Evolutionary conservation across 2,888 invertebrate genomes (phyloP), one percentile per base, ranked within the genome.

Genomic region (Tenodera sinensis): DNA sequence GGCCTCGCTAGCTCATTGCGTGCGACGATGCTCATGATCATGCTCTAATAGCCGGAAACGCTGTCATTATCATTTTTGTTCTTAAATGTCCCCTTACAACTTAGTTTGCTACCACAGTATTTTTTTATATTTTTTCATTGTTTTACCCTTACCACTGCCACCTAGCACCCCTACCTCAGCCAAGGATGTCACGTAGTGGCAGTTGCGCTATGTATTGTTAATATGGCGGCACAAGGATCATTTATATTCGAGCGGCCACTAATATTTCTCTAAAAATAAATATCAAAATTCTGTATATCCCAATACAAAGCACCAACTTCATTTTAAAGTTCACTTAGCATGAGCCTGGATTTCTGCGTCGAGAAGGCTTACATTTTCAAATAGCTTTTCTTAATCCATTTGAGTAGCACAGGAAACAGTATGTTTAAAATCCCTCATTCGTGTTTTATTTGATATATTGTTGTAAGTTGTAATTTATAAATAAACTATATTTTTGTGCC

Each of bases 41-140:
- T 86, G 28, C 28, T 87, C 87, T 87, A 87, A 83, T 83, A 83
- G 34, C 87, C 83, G 87, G 87, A 87, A 87, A 87, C 87, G 87
- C 83, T 28, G 27, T 87, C 84, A 84, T 28, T 25, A 25, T 34
- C 20, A 25, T 84, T 27, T 85, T 47, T 15, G 27, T 47, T 47
- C 27, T 47, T 85, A 71, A 71, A 71, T 71, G 54, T 71, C 54
- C 54, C 54, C 20, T 71, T 71, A 71, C 54, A 71, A 71, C 15
- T 71, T 71, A 71, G 54, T 71, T 71, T 71, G 54, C 54, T 71
- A 20, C 54, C 54, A 71, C 54, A 71, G 20, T 20, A 1, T 71
- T 71, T 71, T n/a, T 42, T 71, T 71, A 71, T 71, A 71, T 71
- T 71, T 71, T 42, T 71, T 71, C 15, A 71, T 71, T 71, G 54